phyloP scores from a whole-genome alignment of 2,888 invertebrate genomes.

The Agrochola lychnidis region DNA sequence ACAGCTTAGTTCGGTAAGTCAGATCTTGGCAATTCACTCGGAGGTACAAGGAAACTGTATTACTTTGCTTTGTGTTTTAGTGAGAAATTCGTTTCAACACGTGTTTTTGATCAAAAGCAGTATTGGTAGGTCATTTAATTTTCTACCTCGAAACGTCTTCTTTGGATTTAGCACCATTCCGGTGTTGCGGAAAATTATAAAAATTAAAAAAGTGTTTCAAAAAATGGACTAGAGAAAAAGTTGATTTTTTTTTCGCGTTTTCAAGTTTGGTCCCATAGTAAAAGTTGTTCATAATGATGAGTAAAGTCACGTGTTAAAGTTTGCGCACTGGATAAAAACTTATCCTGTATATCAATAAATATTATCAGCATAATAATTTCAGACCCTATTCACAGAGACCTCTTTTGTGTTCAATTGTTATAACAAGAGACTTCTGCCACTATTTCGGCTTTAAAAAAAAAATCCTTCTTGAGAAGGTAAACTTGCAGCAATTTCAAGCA shows the following conservation, averaged over 20 bases:
- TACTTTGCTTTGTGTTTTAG: slow-evolving; percentile 6
- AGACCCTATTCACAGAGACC: no score
- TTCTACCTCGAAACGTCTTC: background rate
- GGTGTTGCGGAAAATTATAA: no score
- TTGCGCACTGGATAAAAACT: no score
- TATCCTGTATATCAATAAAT: no score
- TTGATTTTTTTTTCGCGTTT: no score
- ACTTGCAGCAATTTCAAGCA: background rate
- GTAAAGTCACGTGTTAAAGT: no score
- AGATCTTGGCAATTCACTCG: slow-evolving; percentile 41
- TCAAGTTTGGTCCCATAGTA: no score
- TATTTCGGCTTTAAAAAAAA: no score
- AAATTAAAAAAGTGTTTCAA: background rate
- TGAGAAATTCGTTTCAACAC: slow-evolving; percentile 11
- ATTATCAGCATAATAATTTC: no score
- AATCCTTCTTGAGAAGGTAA: background rate
- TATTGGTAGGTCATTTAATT: background rate
- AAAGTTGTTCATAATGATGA: no score
- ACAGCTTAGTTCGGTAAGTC: slow-evolving; percentile 34
- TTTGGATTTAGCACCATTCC: background rate
- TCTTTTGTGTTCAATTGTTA: no score
- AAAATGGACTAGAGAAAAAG: background rate
- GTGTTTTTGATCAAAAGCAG: background rate
- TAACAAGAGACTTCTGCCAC: no score
- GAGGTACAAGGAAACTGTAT: slow-evolving; percentile 15